Conservation (phyloP, 2,113 vertebrate species). For the Cynopterus brachyotis region DNA sequence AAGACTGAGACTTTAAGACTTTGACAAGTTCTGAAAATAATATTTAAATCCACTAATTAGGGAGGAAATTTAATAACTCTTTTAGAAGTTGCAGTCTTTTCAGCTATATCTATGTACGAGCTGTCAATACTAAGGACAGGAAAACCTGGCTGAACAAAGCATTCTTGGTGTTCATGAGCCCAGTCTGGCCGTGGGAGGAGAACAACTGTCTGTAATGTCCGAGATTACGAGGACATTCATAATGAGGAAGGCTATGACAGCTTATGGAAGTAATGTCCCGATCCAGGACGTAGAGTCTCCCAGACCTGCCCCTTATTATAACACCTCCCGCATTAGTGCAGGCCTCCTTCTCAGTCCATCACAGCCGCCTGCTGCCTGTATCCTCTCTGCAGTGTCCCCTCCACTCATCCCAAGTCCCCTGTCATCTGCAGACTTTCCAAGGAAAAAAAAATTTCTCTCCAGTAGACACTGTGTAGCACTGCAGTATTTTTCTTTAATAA, state of each 20-base stretch:
- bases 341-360: no score
- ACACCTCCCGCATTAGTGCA: rapidly evolving
- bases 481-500: background rate
- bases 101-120: background rate
- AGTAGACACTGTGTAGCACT: rapidly evolving
- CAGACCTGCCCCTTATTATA: background rate
- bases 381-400: background rate
- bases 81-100: background rate
- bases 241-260: background rate
- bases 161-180: background rate
- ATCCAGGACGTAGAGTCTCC: rapidly evolving
- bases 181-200: background rate
- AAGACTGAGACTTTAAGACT: background rate
- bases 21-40: background rate
- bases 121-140: background rate
- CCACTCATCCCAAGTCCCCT: rapidly evolving
- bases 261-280: background rate
- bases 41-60: background rate
- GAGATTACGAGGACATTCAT: background rate
- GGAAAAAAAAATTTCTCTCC: background rate
- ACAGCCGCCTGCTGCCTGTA: no score
- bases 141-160: background rate
- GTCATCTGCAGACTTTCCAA: background rate
- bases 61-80: background rate
- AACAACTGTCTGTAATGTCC: background rate